Evolutionary conservation across 2,797 vertebrate genomes (phyloP), one percentile per base, ranked within the genome.

Genomic region (Hafferia zeledoni): DNA sequence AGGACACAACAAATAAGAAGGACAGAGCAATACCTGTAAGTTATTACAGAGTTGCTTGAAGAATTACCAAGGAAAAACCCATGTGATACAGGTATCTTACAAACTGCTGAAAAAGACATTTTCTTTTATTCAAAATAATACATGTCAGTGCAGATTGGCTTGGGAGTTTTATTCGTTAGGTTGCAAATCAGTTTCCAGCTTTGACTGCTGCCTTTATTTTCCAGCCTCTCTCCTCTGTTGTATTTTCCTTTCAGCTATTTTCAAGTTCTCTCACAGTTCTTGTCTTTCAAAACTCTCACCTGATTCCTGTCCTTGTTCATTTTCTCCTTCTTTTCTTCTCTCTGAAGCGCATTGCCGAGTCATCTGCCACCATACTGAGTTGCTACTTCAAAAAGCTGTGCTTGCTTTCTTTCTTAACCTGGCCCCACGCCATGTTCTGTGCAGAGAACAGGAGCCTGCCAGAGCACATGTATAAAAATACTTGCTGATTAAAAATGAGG

Each of bases 71-170:
- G 57, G 25, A 33, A 77, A 84, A 46, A 0, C 4, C 11, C 0
- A 4, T 4, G 0, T 85, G 68, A 8, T 24, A 6, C 7, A 33
- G 18, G 6, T 74, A 12, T 68, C 27, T 87, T 82, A 24, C 4
- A 57, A 77, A 60, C 19, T 41, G 28, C 28, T 59, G n/a, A 41
- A 44, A 46, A 64, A 65, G 14, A 22, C 2, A 14, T 57, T 65
- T 83, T 77, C 16, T 13, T 64, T 11, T 22, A 2, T 50, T 83
- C 8, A 37, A 4, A 65, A 30, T 15, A 80, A 44, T n/a, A n/a
- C 7, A 11, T 0, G 28, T 41, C 1, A 2, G 11, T 69, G n/a
- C 2, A 2, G n/a, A 55, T 14, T 55, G n/a, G 10, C 15, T 71
- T 14, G n/a, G 23, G 23, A 57, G 23, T 57, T 68, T 22, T 28